Conservation (phyloP, 2,797 vertebrate species). For the Epinephelus malabaricus region DNA sequence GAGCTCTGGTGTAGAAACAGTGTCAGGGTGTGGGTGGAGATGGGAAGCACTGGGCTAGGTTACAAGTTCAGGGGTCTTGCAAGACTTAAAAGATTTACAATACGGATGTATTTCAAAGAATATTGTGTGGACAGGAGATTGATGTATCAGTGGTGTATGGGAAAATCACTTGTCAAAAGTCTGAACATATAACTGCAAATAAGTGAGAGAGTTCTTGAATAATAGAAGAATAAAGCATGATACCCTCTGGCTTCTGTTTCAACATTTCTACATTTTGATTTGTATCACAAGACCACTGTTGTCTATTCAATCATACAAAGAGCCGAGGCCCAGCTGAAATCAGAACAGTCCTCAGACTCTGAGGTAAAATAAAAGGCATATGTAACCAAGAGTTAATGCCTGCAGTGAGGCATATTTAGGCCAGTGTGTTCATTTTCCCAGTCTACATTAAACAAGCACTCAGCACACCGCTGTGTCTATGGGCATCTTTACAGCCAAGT, state of each 20-base stretch:
- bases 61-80: slow-evolving; percentile 35
- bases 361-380: slow-evolving; percentile 54
- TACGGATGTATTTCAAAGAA: slow-evolving; percentile 21
- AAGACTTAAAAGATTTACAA: slow-evolving; percentile 28
- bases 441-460: slow-evolving; percentile 50
- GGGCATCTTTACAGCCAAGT: slow-evolving; percentile 61
- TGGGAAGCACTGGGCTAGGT: slow-evolving; percentile 42
- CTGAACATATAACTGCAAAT: slow-evolving; percentile 15
- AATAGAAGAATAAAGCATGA: neutral
- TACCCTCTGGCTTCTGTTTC: slow-evolving; percentile 26
- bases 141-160: neutral
- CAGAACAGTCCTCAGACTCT: slow-evolving; percentile 26
- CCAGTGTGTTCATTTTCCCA: slow-evolving; percentile 52
- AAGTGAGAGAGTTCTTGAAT: slow-evolving; percentile 34
- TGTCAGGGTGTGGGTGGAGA: slow-evolving; percentile 59
- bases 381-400: slow-evolving; percentile 50
- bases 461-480: slow-evolving; percentile 42
- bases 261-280: slow-evolving; percentile 39
- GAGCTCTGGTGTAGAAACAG: slow-evolving; percentile 55
- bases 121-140: slow-evolving; percentile 4
- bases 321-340: slow-evolving; percentile 39
- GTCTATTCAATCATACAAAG: slow-evolving; percentile 28
- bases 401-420: slow-evolving; percentile 51
- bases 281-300: slow-evolving; percentile 31
- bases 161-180: slow-evolving; percentile 3